These are phyloP conservation scores for Acholoe squamosa DNA, from an alignment of 2,888 invertebrate genomes.

Conservation along the genomic window DNA sequence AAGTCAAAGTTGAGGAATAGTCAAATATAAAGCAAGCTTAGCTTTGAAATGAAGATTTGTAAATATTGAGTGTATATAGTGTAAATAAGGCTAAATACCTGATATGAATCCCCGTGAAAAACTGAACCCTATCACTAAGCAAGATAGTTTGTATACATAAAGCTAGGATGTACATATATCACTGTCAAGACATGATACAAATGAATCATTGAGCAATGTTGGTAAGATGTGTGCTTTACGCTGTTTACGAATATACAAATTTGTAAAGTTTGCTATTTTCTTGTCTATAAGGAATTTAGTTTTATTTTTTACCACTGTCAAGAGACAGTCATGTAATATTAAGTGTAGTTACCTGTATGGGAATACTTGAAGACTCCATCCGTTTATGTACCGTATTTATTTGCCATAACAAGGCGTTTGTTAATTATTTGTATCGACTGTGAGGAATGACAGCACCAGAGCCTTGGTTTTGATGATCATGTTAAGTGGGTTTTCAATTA, in stretches of 20 bases:
- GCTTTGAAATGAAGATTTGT: not conserved
- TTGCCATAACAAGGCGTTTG: not conserved
- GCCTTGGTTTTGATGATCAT: no score
- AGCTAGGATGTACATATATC: constrained; percentile 6
- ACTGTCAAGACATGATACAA: not conserved
- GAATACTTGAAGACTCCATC: constrained; percentile 27
- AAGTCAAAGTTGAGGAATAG: constrained; percentile 2
- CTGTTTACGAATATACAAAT: not conserved
- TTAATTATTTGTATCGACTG: not conserved
- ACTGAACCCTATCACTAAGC: not conserved
- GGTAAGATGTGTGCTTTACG: not conserved
- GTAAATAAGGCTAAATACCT: not conserved
- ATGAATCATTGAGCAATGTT: not conserved
- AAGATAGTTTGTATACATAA: not conserved
- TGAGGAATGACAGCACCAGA: not conserved
- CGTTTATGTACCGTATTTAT: not conserved
- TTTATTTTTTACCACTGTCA: not conserved
- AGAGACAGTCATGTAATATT: not conserved
- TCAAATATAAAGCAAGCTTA: not conserved
- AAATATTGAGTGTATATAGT: not conserved
- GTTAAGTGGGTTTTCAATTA: no score
- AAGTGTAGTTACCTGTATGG: not conserved
- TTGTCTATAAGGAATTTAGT: not conserved
- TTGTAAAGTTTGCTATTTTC: constrained; percentile 9
- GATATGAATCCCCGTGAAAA: not conserved